Base-by-base conservation (phyloP, 2,888 invertebrate genomes). In the Epinotia brunnichana region DNA sequence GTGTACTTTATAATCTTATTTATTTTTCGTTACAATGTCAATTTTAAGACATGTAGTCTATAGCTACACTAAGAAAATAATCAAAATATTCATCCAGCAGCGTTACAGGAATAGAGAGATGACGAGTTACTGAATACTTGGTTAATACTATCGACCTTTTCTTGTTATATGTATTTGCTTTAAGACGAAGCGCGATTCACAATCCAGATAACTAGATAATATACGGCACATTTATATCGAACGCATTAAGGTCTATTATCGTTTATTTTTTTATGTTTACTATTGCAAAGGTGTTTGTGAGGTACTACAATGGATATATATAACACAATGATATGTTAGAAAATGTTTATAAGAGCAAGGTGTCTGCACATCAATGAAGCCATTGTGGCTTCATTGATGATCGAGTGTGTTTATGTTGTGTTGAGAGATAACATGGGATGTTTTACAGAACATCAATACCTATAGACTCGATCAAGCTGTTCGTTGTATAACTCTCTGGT, bases 121-220 rank as follows among this genome's bases (percentile, higher is more conserved):
- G 81, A 80, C 74, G 79, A 79, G 77, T 74, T 69, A 53, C 13
- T 78, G 72, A 81, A 80, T 79, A 74, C 77, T 44, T 73, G 63
- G 78, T 77, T 77, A 80, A 81, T 80, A 76, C 73, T 76, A 71
- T 77, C 78, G 78, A 82, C 79, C 81, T 82, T 82, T 82, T 77
- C 74, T 76, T 70, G 73, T 74, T 70, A 62, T 48, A n/a, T 48
- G 9, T 75, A 75, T 82, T 80, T 80, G 75, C 76, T 79, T 77
- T 76, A 74, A 77, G 76, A 77, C 76, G 78, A 77, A 78, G 76
- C 74, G 74, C 76, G 74, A 68, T 75, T 39, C 17, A 69, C n/a
- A 62, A 62, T 39, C n/a, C 48, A 39, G 29, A 29, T 39, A n/a
- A n/a, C n/a, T n/a, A 24, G 3, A n/a, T 29, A 17, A 9, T 57